phyloP scores from a whole-genome alignment of 2,888 invertebrate species.

The Lasius platythorax region DNA sequence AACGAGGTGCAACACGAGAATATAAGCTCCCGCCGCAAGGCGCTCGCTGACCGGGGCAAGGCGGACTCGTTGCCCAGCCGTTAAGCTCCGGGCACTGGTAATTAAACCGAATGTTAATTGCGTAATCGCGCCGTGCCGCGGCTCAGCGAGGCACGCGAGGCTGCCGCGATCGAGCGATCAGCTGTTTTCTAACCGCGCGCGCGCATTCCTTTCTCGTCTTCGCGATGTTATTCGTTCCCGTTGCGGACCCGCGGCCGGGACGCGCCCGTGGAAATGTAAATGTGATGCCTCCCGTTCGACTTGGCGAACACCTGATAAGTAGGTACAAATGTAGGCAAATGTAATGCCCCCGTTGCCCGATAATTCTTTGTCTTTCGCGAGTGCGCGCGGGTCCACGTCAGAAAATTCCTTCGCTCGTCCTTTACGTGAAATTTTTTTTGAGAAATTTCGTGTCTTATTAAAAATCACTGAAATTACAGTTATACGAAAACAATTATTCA shows the following conservation, averaged over 20 bases:
- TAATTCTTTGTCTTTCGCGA: conserved; percentile 7
- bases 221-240: conserved; percentile 36
- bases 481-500: too few relatives aligned
- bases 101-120: conserved; percentile 76
- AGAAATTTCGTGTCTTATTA: background rate
- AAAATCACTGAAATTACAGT: background rate
- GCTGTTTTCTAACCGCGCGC: conserved; percentile 60
- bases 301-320: conserved; percentile 14
- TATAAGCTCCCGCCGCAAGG: conserved; percentile 40
- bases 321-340: background rate
- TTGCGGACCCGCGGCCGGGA: conserved; percentile 23
- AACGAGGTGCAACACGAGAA: conserved; percentile 64
- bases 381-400: background rate
- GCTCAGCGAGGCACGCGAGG: conserved; percentile 59
- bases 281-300: background rate
- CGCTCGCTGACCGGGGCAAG: conserved; percentile 47
- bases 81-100: conserved; percentile 60
- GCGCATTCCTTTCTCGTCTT: conserved; percentile 21
- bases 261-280: conserved; percentile 32
- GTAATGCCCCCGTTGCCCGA: conserved; percentile 12
- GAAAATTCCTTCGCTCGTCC: background rate
- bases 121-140: conserved; percentile 65
- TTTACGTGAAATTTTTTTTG: background rate
- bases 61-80: conserved; percentile 54
- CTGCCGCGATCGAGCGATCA: conserved; percentile 71